A percentile compares a stretch with the other conserved stretches of the same genome.
Conservation (phyloP, 92 coral and sea anemone genomes). For the Siderastrea siderea region DNA sequence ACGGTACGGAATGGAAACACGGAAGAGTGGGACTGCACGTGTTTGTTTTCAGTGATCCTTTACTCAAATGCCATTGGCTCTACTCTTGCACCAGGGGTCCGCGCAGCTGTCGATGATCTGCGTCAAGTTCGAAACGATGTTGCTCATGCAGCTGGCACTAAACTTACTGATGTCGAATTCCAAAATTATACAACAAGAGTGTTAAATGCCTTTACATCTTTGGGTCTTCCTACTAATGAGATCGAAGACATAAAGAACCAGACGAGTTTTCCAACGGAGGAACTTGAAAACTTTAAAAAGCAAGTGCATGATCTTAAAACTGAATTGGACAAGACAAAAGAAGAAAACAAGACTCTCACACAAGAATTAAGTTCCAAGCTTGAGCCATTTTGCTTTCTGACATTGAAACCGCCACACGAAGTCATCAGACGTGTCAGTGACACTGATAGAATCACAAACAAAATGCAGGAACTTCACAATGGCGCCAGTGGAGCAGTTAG, state of each 20-base stretch:
- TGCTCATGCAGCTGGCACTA: no score
- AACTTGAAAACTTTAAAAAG: background rate
- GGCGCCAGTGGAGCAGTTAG: background rate
- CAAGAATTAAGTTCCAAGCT: background rate
- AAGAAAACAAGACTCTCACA: constrained; percentile 1
- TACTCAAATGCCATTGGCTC: no score
- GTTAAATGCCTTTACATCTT: background rate
- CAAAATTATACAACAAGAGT: background rate
- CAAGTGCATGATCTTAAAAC: background rate
- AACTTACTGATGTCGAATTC: background rate
- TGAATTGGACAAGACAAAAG: background rate
- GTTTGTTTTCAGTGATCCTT: background rate
- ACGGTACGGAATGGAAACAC: background rate
- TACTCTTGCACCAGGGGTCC: background rate
- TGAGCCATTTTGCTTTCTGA: constrained; percentile 32
- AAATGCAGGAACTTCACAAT: no score
- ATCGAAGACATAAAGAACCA: background rate
- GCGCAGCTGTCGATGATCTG: background rate
- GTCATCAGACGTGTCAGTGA: no score
- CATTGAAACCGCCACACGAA: background rate
- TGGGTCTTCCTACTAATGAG: no score
- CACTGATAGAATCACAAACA: no score
- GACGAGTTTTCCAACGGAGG: background rate
- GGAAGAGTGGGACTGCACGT: background rate
- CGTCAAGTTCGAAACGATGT: no score